Conservation (phyloP, 2,797 vertebrate species). For the Notolabrus celidotus region DNA sequence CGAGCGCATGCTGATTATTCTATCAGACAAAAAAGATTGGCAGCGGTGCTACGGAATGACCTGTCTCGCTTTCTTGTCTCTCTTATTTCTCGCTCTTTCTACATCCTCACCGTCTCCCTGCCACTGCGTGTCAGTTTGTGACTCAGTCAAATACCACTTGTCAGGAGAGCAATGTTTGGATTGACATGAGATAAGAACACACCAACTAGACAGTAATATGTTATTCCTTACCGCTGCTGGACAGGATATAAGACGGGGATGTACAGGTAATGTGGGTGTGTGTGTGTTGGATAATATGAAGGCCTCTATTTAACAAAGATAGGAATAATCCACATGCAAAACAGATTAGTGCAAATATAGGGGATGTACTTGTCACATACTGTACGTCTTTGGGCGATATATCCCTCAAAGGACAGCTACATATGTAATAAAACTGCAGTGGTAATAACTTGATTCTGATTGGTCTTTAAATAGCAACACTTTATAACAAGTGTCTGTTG, state of each 20-base stretch:
- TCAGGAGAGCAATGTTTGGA: conserved; percentile 77
- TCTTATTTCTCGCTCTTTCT: conserved; percentile 52
- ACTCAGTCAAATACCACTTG: conserved; percentile 82
- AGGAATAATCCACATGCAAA: background rate
- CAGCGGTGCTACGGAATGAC: conserved; percentile 70
- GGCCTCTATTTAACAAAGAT: conserved; percentile 13
- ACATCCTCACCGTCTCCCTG: conserved; percentile 49
- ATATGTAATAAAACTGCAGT: too few species aligned
- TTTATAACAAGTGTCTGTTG: too few species aligned
- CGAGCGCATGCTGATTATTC: conserved; percentile 80
- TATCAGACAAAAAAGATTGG: conserved; percentile 81
- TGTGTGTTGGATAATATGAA: conserved; percentile 20
- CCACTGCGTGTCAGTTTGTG: conserved; percentile 66
- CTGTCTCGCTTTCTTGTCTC: conserved; percentile 61
- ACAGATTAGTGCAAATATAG: background rate
- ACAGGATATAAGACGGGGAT: conserved; percentile 41
- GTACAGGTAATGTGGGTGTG: conserved; percentile 34
- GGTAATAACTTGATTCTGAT: too few species aligned
- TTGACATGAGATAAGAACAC: conserved; percentile 77
- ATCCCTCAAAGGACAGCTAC: too few species aligned
- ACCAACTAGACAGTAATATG: conserved; percentile 70
- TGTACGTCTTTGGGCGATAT: too few species aligned
- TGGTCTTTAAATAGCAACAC: too few species aligned
- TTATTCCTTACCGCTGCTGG: conserved; percentile 56
- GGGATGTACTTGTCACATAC: background rate